These are phyloP conservation scores for Otocyon megalotis DNA, from an alignment of 2,113 vertebrate species.

Conservation along the genomic window DNA sequence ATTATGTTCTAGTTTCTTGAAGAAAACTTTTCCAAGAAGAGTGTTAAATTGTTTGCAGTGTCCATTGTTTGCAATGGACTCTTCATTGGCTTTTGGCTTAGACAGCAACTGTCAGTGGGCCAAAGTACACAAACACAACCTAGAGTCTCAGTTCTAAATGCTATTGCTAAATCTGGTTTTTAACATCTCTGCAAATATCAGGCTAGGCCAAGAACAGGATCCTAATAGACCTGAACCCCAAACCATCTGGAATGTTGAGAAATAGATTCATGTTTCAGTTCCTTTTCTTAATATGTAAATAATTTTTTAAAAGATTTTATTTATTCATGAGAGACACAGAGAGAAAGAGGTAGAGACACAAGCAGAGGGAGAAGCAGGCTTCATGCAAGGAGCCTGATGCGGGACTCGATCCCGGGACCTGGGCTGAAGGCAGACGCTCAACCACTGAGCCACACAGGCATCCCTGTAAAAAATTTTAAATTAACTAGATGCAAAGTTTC, in stretches of 20 bases:
- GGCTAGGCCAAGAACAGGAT: conserved; percentile 18
- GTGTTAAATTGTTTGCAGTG: conserved; percentile 17
- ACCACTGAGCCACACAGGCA: no score
- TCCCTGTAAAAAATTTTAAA: conserved; percentile 12
- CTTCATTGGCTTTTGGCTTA: conserved; percentile 47
- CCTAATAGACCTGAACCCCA: conserved; percentile 25
- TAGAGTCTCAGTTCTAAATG: conserved; percentile 55
- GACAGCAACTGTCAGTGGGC: background rate
- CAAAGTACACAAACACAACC: conserved; percentile 23
- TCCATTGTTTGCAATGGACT: background rate
- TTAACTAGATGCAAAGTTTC: conserved; percentile 52
- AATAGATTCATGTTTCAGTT: conserved; percentile 31
- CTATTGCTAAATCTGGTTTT: conserved; percentile 44
- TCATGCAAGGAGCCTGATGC: no score
- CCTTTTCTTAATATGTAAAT: conserved; percentile 9
- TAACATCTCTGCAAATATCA: conserved; percentile 9
- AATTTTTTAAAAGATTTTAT: background rate
- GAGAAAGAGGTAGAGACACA: no score
- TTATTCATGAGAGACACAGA: no score
- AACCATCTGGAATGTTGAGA: conserved; percentile 36
- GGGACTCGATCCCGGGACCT: no score
- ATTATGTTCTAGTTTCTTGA: conserved; percentile 41
- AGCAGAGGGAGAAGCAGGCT: no score
- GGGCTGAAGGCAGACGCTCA: no score
- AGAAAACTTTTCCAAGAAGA: conserved; percentile 35